Conservation (phyloP, 1,140 invertebrate genomes). For the Archegozetes longisetosus region DNA sequence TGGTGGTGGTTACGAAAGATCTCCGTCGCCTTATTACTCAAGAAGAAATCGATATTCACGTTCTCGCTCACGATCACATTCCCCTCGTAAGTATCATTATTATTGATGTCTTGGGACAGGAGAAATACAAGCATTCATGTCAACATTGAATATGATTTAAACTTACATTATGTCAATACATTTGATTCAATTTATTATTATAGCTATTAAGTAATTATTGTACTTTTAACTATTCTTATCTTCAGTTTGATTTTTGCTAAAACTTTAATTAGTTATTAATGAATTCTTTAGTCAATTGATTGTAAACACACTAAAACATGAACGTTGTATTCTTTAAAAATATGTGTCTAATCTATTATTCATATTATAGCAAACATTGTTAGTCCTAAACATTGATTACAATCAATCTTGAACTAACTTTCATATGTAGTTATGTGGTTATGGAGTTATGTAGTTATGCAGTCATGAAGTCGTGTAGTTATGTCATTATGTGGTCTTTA, state of each 20-base stretch:
- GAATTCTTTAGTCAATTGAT: too few relatives aligned
- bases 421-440: too few relatives aligned
- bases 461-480: too few relatives aligned
- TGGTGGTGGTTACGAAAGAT: conserved; percentile 19
- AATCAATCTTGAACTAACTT: too few relatives aligned
- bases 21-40: conserved; percentile 4
- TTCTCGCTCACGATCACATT: conserved; percentile 13
- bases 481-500: too few relatives aligned
- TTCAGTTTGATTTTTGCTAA: background rate
- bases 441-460: too few relatives aligned
- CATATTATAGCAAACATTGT: too few relatives aligned
- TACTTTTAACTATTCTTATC: background rate
- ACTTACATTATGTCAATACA: background rate
- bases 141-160: background rate
- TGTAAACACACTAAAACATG: too few relatives aligned
- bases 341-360: too few relatives aligned
- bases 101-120: background rate
- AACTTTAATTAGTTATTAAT: background rate
- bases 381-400: too few relatives aligned
- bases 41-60: conserved; percentile 7
- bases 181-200: background rate
- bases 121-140: background rate
- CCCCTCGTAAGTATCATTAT: conserved; percentile 11
- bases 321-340: too few relatives aligned
- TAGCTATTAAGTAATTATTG: background rate